A percentile compares a stretch with the other conserved stretches of the same genome.
Conservation (phyloP, 2,888 invertebrate species). For the Diarsia rubi region DNA sequence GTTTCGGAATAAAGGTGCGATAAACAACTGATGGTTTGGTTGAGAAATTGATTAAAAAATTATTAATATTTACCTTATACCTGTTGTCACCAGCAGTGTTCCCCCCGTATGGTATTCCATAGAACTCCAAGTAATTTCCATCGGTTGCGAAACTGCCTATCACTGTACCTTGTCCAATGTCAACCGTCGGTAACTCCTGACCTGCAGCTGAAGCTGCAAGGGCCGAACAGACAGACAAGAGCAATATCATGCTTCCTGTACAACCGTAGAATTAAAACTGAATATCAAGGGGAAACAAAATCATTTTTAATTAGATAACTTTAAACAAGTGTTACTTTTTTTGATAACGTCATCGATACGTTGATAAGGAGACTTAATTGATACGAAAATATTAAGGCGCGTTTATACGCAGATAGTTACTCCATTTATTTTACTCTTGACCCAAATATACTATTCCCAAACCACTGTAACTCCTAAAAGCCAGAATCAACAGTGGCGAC, state of each 20-base stretch:
- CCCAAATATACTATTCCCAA: too few relatives aligned
- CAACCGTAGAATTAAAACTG: constrained; percentile 66
- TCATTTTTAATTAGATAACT: constrained; percentile 65
- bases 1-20: too few relatives aligned
- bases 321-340: constrained; percentile 31
- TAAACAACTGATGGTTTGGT: too few relatives aligned
- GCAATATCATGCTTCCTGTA: constrained; percentile 73
- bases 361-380: constrained; percentile 47
- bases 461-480: too few relatives aligned
- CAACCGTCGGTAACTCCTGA: constrained; percentile 70
- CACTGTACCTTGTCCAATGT: constrained; percentile 78
- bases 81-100: constrained; percentile 82
- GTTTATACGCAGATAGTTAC: background rate
- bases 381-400: constrained; percentile 21
- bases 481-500: too few relatives aligned
- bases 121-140: constrained; percentile 78
- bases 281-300: constrained; percentile 40
- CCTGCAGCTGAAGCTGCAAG: constrained; percentile 62
- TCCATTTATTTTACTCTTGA: background rate
- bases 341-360: constrained; percentile 59
- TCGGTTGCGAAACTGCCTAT: constrained; percentile 74
- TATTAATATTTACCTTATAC: constrained; percentile 78
- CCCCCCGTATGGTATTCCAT: constrained; percentile 86
- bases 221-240: constrained; percentile 62
- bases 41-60: background rate